These are phyloP conservation scores for Euwallacea similis DNA, from an alignment of 1,140 invertebrate genomes.

Conservation along the genomic window DNA sequence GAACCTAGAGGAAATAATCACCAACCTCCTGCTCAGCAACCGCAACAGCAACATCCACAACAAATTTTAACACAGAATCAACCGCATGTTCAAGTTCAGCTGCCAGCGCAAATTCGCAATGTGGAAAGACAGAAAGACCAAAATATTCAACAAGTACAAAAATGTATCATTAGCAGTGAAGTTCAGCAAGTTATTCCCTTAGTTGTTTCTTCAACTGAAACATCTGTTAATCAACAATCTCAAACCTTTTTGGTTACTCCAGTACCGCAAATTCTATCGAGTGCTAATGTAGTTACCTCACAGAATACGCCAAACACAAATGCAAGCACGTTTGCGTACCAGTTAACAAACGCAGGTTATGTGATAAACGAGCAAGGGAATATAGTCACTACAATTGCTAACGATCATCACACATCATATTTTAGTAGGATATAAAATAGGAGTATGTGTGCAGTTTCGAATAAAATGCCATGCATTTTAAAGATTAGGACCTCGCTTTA, in stretches of 20 bases:
- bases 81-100: conserved; percentile 56
- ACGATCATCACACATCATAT: conserved; percentile 52
- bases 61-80: conserved; percentile 58
- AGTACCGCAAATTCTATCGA: conserved; percentile 60
- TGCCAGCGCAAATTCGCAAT: conserved; percentile 48
- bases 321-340: conserved; percentile 52
- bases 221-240: conserved; percentile 49
- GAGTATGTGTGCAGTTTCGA: not conserved
- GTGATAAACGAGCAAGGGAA: conserved; percentile 55
- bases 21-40: conserved; percentile 53
- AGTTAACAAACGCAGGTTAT: conserved; percentile 52
- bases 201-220: conserved; percentile 58
- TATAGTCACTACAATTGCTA: conserved; percentile 53
- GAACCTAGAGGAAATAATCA: conserved; percentile 58
- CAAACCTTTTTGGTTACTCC: conserved; percentile 64
- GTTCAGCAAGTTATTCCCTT: conserved; percentile 63
- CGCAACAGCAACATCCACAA: conserved; percentile 53
- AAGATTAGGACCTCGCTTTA: too few species aligned
- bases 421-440: conserved; percentile 49
- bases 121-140: conserved; percentile 56
- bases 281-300: conserved; percentile 47
- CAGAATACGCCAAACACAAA: conserved; percentile 48
- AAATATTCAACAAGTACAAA: conserved; percentile 58
- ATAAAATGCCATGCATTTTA: too few species aligned
- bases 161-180: conserved; percentile 54